These are phyloP conservation scores for Gambusia holbrooki DNA, from an alignment of 2,113 vertebrate genomes.

Conservation along the genomic window DNA sequence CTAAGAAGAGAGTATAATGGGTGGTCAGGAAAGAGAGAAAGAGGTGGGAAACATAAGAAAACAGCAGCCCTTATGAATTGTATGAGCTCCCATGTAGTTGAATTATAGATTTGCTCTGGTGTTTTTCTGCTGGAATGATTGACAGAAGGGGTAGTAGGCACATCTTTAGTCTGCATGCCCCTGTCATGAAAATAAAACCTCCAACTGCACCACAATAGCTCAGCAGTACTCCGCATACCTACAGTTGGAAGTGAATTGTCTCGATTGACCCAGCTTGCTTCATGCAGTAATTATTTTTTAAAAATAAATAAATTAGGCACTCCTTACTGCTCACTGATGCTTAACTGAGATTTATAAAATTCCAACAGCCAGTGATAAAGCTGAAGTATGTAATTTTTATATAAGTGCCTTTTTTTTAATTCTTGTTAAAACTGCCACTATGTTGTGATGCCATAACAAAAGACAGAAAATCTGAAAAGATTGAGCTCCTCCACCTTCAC, in stretches of 20 bases:
- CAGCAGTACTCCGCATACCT: slow-evolving; percentile 62
- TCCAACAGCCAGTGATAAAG: no score
- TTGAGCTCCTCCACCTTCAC: no score
- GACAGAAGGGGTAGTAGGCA: slow-evolving; percentile 72
- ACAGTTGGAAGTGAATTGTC: slow-evolving; percentile 60
- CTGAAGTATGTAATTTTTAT: no score
- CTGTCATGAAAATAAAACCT: slow-evolving; percentile 73
- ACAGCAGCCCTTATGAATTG: slow-evolving; percentile 72
- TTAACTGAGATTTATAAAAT: neutral
- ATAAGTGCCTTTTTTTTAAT: no score
- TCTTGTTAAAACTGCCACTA: no score
- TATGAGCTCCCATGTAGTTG: slow-evolving; percentile 75
- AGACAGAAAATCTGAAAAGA: neutral
- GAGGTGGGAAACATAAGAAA: slow-evolving; percentile 31
- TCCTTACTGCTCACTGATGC: neutral
- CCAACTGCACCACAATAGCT: slow-evolving; percentile 66
- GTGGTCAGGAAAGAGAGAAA: slow-evolving; percentile 51
- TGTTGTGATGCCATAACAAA: neutral
- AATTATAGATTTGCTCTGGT: slow-evolving; percentile 77
- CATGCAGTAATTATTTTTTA: slow-evolving; percentile 55
- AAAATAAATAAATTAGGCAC: neutral
- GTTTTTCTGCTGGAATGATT: slow-evolving; percentile 74
- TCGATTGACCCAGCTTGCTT: slow-evolving; percentile 61
- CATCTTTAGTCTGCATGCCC: slow-evolving; percentile 74
- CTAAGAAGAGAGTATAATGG: slow-evolving; percentile 25